Base-by-base conservation (phyloP, 2,113 vertebrate species). In the Sciurus niger region DNA sequence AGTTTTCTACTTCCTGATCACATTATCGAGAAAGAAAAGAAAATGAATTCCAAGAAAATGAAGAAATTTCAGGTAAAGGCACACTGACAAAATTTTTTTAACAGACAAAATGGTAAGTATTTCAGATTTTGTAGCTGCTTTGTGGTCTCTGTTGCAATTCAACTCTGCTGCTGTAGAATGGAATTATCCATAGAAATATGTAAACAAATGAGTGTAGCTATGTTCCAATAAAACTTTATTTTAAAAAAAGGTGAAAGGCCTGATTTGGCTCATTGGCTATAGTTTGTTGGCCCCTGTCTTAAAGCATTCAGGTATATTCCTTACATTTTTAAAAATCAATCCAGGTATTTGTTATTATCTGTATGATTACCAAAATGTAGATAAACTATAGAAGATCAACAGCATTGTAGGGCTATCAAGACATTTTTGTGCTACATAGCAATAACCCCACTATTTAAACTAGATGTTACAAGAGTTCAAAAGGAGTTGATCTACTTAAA, bases 401-500 rank as follows among this genome's bases (percentile, higher is more conserved):
- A 67, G 46, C 43, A 83, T 83, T 88, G 79, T 78, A 87, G 22
- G 34, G 4, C 34, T 76, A 58, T n/a, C 12, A 63, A 89, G 34
- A 93, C 46, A 74, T 82, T 89, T 95, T 93, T 85, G 28, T 70
- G 53, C 24, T 94, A 43, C 8, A 8, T n/a, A 68, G 22, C 24
- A 55, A 53, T 12, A 63, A 17, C 10, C 46, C 32, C 13, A 40
- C 25, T 51, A 46, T 95, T 90, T 92, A 89, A 95, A 96, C n/a
- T 94, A 68, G 28, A 90, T 96, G 46, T 68, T 76, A 25, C 87
- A 85, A 86, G 70, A 91, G 76, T 96, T 92, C 82, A 94, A 37
- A 96, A 43, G 43, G 80, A 95, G 79, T 67, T 89, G 40, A 95
- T 93, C 84, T 88, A 68, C 80, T 86, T 93, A 73, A 86, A 74